These are phyloP conservation scores for Napeogenes inachia DNA, from an alignment of 2,888 invertebrate species.

Conservation along the genomic window DNA sequence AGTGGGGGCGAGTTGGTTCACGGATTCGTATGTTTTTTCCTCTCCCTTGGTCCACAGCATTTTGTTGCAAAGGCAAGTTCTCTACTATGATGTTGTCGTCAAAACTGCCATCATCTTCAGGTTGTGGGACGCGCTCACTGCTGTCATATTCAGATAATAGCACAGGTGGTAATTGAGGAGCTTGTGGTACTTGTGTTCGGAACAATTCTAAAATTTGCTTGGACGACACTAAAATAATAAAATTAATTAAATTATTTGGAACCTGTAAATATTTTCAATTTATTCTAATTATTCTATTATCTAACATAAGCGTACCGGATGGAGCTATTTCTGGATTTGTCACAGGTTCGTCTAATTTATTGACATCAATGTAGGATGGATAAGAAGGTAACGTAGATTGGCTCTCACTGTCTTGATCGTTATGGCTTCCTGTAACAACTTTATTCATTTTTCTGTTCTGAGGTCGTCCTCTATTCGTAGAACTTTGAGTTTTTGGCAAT, in stretches of 20 bases:
- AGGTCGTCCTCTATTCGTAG: too few species aligned
- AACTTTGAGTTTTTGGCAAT: too few species aligned
- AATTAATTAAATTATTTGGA: background rate
- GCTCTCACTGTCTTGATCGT: background rate
- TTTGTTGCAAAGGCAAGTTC: slow-evolving; percentile 11
- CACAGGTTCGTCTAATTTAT: slow-evolving; percentile 22
- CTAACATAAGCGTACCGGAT: slow-evolving; percentile 14
- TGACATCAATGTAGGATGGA: slow-evolving; percentile 25
- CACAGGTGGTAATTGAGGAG: slow-evolving; percentile 50
- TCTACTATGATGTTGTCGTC: background rate
- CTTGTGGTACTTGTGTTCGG: slow-evolving; percentile 42
- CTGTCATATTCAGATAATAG: slow-evolving; percentile 37
- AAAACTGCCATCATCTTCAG: slow-evolving; percentile 29
- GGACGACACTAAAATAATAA: slow-evolving; percentile 41
- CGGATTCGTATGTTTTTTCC: slow-evolving; percentile 14
- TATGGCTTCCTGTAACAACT: background rate
- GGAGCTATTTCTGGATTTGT: slow-evolving; percentile 16
- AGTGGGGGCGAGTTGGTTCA: slow-evolving; percentile 41
- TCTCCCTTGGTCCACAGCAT: background rate
- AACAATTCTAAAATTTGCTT: slow-evolving; percentile 47
- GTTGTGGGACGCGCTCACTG: slow-evolving; percentile 32
- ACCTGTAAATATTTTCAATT: background rate
- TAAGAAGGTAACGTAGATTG: slow-evolving; percentile 10
- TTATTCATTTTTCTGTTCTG: too few species aligned
- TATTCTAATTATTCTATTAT: background rate